phyloP scores from a whole-genome alignment of 1,140 invertebrate species.

The Drosophila serrata region DNA sequence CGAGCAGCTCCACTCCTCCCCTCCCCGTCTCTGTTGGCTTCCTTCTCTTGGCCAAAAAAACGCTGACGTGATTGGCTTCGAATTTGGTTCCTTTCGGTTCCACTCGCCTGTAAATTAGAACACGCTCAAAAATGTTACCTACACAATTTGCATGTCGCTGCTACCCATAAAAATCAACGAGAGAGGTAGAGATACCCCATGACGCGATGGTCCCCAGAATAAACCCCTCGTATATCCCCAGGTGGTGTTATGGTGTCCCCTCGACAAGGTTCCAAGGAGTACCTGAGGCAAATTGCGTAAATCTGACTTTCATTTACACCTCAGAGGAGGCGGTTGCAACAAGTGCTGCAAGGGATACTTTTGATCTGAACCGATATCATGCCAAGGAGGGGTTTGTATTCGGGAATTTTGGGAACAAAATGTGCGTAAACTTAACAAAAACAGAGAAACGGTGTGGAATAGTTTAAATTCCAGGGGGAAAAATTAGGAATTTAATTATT shows the following conservation, averaged over 20 bases:
- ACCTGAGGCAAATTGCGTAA: conserved; percentile 61
- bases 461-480: not conserved
- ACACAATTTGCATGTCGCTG: conserved; percentile 60
- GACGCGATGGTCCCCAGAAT: conserved; percentile 9
- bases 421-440: not conserved
- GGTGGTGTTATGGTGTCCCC: conserved; percentile 50
- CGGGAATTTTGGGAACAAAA: conserved; percentile 4
- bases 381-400: conserved; percentile 16
- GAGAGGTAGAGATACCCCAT: conserved; percentile 29
- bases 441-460: not conserved
- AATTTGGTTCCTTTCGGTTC: conserved; percentile 68
- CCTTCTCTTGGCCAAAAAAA: conserved; percentile 10
- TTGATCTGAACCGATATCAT: conserved; percentile 62
- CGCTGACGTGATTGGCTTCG: conserved; percentile 69
- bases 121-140: conserved; percentile 63
- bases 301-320: conserved; percentile 79
- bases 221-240: not conserved
- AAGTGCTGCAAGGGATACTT: conserved; percentile 62
- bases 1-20: conserved; percentile 20
- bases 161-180: conserved; percentile 52
- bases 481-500: not conserved
- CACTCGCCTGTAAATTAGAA: conserved; percentile 80
- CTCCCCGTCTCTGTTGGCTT: not conserved
- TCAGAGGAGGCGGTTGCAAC: conserved; percentile 15
- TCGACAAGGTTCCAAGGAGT: conserved; percentile 17